Evolutionary conservation across 2,113 vertebrate genomes (phyloP), one percentile per base, ranked within the genome.

Genomic region (Boulengeromyrus knoepffleri): DNA sequence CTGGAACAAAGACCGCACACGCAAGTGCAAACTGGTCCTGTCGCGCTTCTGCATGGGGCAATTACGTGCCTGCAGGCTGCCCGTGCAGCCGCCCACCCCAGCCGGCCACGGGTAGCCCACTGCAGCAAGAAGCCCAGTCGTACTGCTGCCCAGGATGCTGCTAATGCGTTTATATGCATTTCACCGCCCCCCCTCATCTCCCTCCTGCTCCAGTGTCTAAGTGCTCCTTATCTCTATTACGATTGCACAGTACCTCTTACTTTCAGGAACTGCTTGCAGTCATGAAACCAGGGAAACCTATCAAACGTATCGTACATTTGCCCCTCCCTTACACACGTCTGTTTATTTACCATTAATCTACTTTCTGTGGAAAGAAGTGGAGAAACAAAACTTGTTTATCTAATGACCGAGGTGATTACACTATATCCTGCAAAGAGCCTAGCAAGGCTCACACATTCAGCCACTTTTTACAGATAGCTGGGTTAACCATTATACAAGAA

Each of bases 1-100:
- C 93, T 97, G 96, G 96, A 97, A 97, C 93, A 96, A 96, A 94
- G 95, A 96, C 88, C 93, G 94, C 87, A 96, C 94, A 3, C 96
- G 96, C 97, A 94, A 87, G 96, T 95, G 31, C 70, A 91, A 50
- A 91, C 87, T 58, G 58, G 62, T 31, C 53, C n/a, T 19, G 27
- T 89, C 56, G 87, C 74, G 89, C 92, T 90, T 90, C 58, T 58
- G 39, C 19, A 36, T 17, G 1, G 90, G 27, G 13, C 42, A 36
- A 21, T 27, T 31, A 27, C 49, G 0, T 87, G 47, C 80, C 87
- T 58, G 39, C 27, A 21, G 39, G 53, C 85, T 87, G 46, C 36
- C 77, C 52, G 3, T 87, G 70, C 24, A 89, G 58, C 86, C 86
- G 85, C 66, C 74, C 88, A 62, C 74, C 45, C n/a, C 46, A 19